Percentiles rank a stretch among this genome's conserved stretches.
Evolutionary conservation across 2,888 invertebrate species (phyloP).

Genomic region (Scaptodrosophila latifasciaeformis): DNA sequence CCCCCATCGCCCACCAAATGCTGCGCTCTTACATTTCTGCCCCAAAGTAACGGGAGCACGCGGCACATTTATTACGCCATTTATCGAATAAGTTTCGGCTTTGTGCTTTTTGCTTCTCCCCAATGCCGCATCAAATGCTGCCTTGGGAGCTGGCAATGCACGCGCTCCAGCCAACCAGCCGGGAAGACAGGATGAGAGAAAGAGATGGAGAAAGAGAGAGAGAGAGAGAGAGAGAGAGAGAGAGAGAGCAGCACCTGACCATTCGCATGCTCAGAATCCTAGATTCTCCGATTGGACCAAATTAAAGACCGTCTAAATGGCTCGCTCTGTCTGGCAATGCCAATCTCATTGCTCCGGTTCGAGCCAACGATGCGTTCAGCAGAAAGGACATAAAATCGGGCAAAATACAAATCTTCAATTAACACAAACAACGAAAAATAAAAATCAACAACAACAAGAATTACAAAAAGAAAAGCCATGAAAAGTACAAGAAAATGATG

Average conservation of each 20-base stretch:
- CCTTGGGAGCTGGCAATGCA: constrained; percentile 5
- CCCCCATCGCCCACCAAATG: no score
- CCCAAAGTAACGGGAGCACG: constrained; percentile 6
- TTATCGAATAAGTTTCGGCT: constrained; percentile 33
- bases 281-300: constrained; percentile 2
- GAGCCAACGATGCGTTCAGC: constrained; percentile 1
- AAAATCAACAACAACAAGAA: constrained; percentile 4
- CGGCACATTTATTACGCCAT: constrained; percentile 46
- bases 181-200: no score
- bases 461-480: background rate
- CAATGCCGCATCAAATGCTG: constrained; percentile 12
- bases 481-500: no score
- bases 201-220: no score
- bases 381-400: constrained; percentile 49
- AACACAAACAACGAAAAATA: constrained; percentile 40
- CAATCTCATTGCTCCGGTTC: no score
- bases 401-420: constrained; percentile 62
- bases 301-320: constrained; percentile 16
- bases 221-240: background rate
- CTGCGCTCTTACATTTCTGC: no score
- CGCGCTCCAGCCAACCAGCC: background rate
- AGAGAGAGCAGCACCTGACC: background rate
- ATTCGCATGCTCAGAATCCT: no score
- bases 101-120: constrained; percentile 12
- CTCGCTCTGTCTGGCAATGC: background rate